Base-by-base conservation (phyloP, 2,888 invertebrate species). In the Eudasyphora cyanicolor region DNA sequence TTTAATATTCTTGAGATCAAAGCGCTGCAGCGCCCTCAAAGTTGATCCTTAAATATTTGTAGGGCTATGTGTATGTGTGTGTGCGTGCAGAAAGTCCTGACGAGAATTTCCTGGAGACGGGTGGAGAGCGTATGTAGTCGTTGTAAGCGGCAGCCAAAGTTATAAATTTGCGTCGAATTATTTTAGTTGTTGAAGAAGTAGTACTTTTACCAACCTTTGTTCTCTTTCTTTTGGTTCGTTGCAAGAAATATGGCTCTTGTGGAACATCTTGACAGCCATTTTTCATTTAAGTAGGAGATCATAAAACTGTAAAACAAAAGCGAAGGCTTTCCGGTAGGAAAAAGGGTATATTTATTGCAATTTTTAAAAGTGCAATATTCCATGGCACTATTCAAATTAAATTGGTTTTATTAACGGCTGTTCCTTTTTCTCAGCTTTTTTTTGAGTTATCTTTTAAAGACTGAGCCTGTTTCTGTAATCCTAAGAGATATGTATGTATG, bases 131-230 rank as follows among this genome's bases (percentile, higher is more conserved):
- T 19, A 19, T 6, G 51, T 19, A 5, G 10, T 10, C 3, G 45
- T 45, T 51, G 2, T 51, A 19, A 51, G 51, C n/a, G 29, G 51
- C 6, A 5, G n/a, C 17, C 4, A 62, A 64, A 38, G 38, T 38
- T 64, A 38, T 64, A 38, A 64, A 64, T 64, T 64, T 17, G 29
- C 60, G 14, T 60, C 29, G 60, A 27, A 60, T 60, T 29, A 60
- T 60, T n/a, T 27, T 21, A 60, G 29, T 14, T 60, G 27, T 27
- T 27, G 14, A 29, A 54, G 27, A 2, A 54, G 54, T 4, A 49
- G 14, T 24, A 24, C 1, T 24, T 24, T 24, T 38, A n/a, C n/a
- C n/a, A n/a, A n/a, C 38, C 35, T 38, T 2, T 38, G 38, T 8
- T 38, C 14, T 38, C 14, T 38, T 35, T 5, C 35, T 35, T 5